phyloP scores from a whole-genome alignment of 1,140 invertebrate species.

The Leptinotarsa undecemlineata region DNA sequence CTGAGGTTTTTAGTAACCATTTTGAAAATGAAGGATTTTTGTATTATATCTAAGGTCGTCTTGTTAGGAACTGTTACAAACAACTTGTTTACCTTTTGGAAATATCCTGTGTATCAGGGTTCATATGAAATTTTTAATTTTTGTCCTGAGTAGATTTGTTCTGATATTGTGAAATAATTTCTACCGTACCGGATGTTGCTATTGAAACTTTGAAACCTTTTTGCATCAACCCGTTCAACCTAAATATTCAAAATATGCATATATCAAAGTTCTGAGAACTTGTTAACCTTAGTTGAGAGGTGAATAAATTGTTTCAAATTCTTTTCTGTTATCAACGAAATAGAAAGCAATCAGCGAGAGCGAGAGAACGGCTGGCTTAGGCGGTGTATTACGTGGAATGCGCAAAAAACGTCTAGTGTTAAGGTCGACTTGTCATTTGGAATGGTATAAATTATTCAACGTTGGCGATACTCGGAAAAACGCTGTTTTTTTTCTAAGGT shows the following conservation, averaged over 20 bases:
- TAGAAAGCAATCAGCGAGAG: neutral
- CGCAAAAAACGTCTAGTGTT: neutral
- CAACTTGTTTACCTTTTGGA: too few relatives aligned
- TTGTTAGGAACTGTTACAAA: too few relatives aligned
- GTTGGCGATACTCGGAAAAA: neutral
- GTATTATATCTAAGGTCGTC: too few relatives aligned
- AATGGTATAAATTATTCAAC: neutral
- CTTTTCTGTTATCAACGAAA: neutral
- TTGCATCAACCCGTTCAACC: neutral
- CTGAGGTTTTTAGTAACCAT: too few relatives aligned
- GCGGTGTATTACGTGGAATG: neutral
- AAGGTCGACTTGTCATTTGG: slow-evolving; percentile 2
- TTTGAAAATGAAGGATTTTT: too few relatives aligned
- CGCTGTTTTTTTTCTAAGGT: too few relatives aligned
- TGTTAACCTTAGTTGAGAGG: neutral
- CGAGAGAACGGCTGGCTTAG: neutral
- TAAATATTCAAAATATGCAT: neutral
- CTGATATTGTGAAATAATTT: too few relatives aligned
- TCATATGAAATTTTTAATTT: too few relatives aligned
- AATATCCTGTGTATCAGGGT: too few relatives aligned
- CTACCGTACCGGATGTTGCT: too few relatives aligned
- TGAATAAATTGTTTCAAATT: slow-evolving; percentile 1
- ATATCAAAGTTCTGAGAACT: neutral
- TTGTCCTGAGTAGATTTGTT: too few relatives aligned
- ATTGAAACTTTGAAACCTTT: neutral